Conservation (phyloP, 2,797 vertebrate genomes). For the Siniperca obscura region DNA sequence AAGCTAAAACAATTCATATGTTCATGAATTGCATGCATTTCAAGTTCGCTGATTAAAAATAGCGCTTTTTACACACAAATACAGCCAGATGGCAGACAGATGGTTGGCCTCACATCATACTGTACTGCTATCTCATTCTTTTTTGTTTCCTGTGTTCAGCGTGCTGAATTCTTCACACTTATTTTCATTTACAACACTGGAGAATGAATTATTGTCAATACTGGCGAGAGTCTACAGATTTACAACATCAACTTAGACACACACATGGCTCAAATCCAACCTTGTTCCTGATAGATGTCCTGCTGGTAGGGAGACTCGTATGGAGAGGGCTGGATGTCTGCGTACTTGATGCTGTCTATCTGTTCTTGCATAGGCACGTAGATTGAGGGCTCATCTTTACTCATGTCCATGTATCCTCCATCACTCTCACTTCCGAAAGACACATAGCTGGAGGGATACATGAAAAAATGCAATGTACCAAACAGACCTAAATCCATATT, state of each 20-base stretch:
- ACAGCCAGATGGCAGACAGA: not conserved
- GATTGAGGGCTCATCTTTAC: constrained; percentile 91
- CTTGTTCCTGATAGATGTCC: constrained; percentile 90
- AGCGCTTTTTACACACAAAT: not conserved
- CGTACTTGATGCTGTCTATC: constrained; percentile 92
- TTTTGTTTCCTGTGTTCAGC: constrained; percentile 27
- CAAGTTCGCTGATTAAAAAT: not conserved
- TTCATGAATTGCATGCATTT: constrained; percentile 21
- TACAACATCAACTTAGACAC: not conserved
- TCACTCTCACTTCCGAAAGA: constrained; percentile 93
- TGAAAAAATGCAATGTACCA: not conserved
- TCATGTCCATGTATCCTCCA: constrained; percentile 99
- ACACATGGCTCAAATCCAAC: constrained; percentile 62
- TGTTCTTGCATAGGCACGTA: constrained; percentile 97
- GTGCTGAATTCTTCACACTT: constrained; percentile 7
- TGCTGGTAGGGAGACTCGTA: constrained; percentile 93
- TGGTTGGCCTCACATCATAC: not conserved
- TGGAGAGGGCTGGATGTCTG: constrained; percentile 93
- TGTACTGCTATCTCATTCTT: not conserved
- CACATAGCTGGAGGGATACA: constrained; percentile 84
- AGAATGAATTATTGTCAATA: not conserved
- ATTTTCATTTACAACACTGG: constrained; percentile 14
- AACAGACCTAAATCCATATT: constrained; percentile 29
- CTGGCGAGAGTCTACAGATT: not conserved
- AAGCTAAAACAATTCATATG: constrained; percentile 15